Base-by-base conservation (phyloP, 1,140 invertebrate species). In the Diploscapter pachys region DNA sequence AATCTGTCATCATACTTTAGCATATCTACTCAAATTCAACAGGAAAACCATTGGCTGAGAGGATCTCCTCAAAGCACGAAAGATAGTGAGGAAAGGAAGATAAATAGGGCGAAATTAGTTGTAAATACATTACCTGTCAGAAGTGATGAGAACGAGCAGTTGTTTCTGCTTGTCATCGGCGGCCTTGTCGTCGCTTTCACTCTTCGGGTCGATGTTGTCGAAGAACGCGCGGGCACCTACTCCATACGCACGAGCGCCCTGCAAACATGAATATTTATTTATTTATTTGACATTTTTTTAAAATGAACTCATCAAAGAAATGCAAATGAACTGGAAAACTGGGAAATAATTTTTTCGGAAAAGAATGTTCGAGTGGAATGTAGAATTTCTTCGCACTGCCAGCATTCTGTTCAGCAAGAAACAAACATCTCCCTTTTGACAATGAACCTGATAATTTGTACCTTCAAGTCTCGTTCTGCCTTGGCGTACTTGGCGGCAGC, bases 391-490 rank as follows among this genome's bases (percentile, higher is more conserved):
- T 31, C 31, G 31, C 31, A 31, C 31, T 31, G 31, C 31, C 31
- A 31, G 9, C 57, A 59, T 59, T 59, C 9, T 59, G 9, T 59
- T 59, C 13, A 9, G 57, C 9, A 9, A 59, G 9, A 9, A 9
- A 59, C 9, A 59, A 13, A 59, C 13, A 5, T 63, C n/a, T 63
- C 62, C 50, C n/a, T 6, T 5, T 5, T 63, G 6, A 63, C 31
- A 63, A 48, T 49, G 6, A n/a, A 63, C 31, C 31, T 31, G 31
- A 31, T 31, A 31, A 31, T 4, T 63, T 63, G 31, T 8, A 72
- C 70, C 83, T 91, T 94, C 75, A 99, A 87, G 71, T 99, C 96
- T 85, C 94, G 90, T 87, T 99, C 96, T 83, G 96, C 96, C 78
- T 92, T 90, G 70, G 92, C 90, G 85, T 94, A 98, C 83, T 93